Evolutionary conservation across 37 sponge, comb jelly and placozoan genomes (phyloP), one percentile per base, ranked within the genome.

Genomic region (Cladorhizidae sp.): DNA sequence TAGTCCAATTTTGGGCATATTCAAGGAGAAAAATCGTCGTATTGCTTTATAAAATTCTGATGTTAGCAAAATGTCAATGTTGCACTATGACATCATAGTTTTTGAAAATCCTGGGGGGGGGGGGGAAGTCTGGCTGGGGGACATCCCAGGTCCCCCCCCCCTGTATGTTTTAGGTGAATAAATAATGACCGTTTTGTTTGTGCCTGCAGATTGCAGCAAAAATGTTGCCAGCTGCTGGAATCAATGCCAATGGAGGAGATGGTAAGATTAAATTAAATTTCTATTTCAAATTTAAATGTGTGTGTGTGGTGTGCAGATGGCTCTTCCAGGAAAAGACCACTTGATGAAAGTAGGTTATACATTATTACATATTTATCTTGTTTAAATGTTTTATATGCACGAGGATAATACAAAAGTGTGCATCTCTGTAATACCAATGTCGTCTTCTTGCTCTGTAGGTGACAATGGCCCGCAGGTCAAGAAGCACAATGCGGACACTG

Each of bases 141-240:
- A n/a, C n/a, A n/a, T n/a, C n/a, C n/a, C n/a, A n/a, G n/a, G n/a
- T n/a, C n/a, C n/a, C n/a, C n/a, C n/a, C n/a, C n/a, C n/a, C n/a
- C n/a, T n/a, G n/a, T n/a, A n/a, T 28, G 6, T 61, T 28, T 22
- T 54, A 54, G 17, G 12, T 12, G 55, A 20, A 12, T 61, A 26
- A 26, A 61, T 21, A 26, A 17, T 61, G 25, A 26, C 7, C 62
- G 25, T 61, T 61, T 8, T 52, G 11, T 11, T 15, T 52, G 15
- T 69, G 36, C 41, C 45, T 80, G 0, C 54, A 89, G 90, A 73
- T 89, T 41, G 90, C 90, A 29, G 85, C 72, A 7, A 89, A 83
- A 63, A 82, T 88, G 77, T 40, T 69, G 31, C 74, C 86, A 40
- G 67, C 76, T 21, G 50, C 64, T 12, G 57, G 62, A 3, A 28